Evolutionary conservation across 2,797 vertebrate species (phyloP), one percentile per base, ranked within the genome.

Genomic region (Aeoliscus strigatus): DNA sequence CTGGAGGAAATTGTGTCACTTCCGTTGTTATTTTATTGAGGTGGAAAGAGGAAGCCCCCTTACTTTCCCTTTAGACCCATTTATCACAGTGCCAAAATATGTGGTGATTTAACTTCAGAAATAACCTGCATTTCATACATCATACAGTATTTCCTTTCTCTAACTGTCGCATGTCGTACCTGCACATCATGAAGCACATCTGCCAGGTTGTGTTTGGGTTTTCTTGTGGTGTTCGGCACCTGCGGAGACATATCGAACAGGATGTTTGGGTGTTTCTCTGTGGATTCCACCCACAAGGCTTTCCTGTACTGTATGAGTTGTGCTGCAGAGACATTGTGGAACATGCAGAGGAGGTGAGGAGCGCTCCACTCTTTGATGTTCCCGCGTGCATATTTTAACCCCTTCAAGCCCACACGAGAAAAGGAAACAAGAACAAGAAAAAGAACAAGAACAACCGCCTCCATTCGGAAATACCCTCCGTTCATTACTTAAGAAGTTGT

Each of bases 261-360:
- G 81, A 85, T 81, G 85, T 62, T 40, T 72, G 5, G 56, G 60
- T 77, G 63, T 47, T 55, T n/a, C n/a, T n/a, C n/a, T n/a, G n/a
- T n/a, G n/a, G n/a, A n/a, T n/a, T n/a, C n/a, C n/a, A n/a, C n/a
- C n/a, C n/a, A n/a, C n/a, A n/a, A n/a, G n/a, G n/a, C n/a, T n/a
- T n/a, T n/a, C n/a, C n/a, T n/a, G 21, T 49, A 63, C 64, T 68
- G 71, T 75, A 57, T 62, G 55, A 73, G n/a, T 42, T 44, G 42
- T 35, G n/a, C n/a, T n/a, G n/a, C n/a, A n/a, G n/a, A 54, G 49
- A 80, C 75, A 59, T 50, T 66, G 72, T 70, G 85, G 86, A 90
- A 90, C 74, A 86, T 79, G 84, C 84, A 81, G 86, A 86, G 87
- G 88, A 87, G 87, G 79, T 48, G 45, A 54, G 43, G 36, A 58